Conservation (phyloP, 2,113 vertebrate species). For the Thalassarche chlororhynchos region DNA sequence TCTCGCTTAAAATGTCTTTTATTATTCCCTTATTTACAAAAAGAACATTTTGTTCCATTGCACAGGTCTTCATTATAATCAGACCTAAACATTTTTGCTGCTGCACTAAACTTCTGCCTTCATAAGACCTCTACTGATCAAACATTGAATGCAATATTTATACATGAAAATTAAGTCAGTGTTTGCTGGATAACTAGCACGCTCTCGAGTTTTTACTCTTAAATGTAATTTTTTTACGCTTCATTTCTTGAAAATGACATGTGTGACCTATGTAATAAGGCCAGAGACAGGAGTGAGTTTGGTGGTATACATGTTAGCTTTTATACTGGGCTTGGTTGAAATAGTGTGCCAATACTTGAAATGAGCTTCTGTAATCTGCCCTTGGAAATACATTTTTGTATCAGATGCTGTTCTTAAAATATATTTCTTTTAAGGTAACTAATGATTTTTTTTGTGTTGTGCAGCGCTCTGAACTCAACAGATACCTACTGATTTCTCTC, state of each 20-base stretch:
- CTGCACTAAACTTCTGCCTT: background rate
- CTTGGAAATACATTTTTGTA: background rate
- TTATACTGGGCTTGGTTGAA: background rate
- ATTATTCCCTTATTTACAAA: background rate
- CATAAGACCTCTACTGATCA: background rate
- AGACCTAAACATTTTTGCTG: background rate
- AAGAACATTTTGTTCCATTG: background rate
- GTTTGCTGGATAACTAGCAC: background rate
- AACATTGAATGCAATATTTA: background rate
- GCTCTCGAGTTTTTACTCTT: background rate
- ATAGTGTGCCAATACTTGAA: background rate
- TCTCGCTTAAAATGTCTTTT: background rate
- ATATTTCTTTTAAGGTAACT: background rate
- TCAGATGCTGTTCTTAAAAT: background rate
- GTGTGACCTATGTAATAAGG: background rate
- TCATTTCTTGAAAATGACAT: background rate
- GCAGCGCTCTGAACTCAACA: background rate
- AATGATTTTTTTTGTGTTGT: background rate
- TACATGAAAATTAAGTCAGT: background rate
- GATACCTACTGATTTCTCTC: background rate
- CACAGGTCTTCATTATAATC: background rate
- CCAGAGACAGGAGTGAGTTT: background rate
- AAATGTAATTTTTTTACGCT: background rate
- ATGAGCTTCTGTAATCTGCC: background rate
- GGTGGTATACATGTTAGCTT: background rate